phyloP scores from a whole-genome alignment of 2,888 invertebrate species.

The Penaeus monodon region DNA sequence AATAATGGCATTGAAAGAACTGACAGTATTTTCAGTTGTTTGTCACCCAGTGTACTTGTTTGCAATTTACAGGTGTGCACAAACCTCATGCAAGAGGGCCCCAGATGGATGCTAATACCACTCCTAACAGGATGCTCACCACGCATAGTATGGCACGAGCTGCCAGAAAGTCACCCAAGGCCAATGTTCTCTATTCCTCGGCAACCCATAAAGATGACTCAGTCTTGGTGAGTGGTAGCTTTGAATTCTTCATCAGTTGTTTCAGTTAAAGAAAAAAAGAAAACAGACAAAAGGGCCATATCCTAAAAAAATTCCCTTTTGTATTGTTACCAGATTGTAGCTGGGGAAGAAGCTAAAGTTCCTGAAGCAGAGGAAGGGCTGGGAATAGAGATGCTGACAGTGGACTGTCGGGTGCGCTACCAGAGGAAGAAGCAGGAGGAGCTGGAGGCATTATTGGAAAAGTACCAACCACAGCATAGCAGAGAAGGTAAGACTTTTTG shows the following conservation, averaged over 20 bases:
- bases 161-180: conserved; percentile 29
- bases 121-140: conserved; percentile 30
- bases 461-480: too few relatives aligned
- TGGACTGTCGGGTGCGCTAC: conserved; percentile 21
- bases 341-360: conserved; percentile 1
- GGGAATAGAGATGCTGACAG: conserved; percentile 24
- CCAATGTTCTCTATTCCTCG: conserved; percentile 21
- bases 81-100: too few relatives aligned
- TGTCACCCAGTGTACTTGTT: too few relatives aligned
- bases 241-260: too few relatives aligned
- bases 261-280: too few relatives aligned
- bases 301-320: neutral
- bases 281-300: too few relatives aligned
- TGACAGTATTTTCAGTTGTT: too few relatives aligned
- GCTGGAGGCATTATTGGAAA: neutral
- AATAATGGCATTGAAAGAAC: too few relatives aligned
- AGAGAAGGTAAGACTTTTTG: too few relatives aligned
- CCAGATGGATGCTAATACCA: neutral
- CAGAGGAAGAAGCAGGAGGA: conserved; percentile 17
- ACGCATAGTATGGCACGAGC: conserved; percentile 6
- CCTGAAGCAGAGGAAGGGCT: conserved; percentile 4
- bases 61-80: too few relatives aligned
- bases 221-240: conserved; percentile 3
- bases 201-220: conserved; percentile 23
- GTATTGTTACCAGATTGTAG: neutral